A percentile compares a stretch with the other conserved stretches of the same genome.
These are phyloP conservation scores for Menidia beryllina DNA, from an alignment of 2,113 vertebrate genomes.

Conservation along the genomic window DNA sequence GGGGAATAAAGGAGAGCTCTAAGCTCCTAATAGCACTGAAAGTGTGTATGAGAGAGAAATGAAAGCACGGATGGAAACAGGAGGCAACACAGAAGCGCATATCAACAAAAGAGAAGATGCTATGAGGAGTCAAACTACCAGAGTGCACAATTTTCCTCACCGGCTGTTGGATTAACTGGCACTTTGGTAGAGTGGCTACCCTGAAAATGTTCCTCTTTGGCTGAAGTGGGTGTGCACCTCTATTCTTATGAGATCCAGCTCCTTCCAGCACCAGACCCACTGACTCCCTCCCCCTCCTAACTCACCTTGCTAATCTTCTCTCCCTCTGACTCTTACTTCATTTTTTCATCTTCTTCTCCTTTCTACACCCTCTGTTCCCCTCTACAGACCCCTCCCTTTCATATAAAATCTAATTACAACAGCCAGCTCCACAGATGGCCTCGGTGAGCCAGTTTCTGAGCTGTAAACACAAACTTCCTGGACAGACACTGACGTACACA, in stretches of 20 bases:
- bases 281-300: not conserved
- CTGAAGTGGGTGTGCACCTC: conserved; percentile 22
- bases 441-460: conserved; percentile 49
- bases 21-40: conserved; percentile 31
- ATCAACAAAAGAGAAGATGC: not conserved
- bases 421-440: conserved; percentile 72
- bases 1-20: conserved; percentile 30
- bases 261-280: conserved; percentile 17
- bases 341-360: not conserved
- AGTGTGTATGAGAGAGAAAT: not conserved
- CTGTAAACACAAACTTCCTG: conserved; percentile 59
- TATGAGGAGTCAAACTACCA: conserved; percentile 21
- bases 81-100: not conserved
- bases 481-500: conserved; percentile 56
- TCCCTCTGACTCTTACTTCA: not conserved
- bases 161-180: conserved; percentile 45
- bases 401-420: conserved; percentile 72
- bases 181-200: conserved; percentile 34
- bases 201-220: conserved; percentile 33
- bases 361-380: conserved; percentile 11
- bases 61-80: not conserved
- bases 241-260: conserved; percentile 30
- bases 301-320: conserved; percentile 3
- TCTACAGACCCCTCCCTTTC: conserved; percentile 28
- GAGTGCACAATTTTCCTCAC: conserved; percentile 16